Percentiles rank a stretch among this genome's conserved stretches.
Evolutionary conservation across 2,113 vertebrate genomes (phyloP).

Genomic region (Gavia stellata): DNA sequence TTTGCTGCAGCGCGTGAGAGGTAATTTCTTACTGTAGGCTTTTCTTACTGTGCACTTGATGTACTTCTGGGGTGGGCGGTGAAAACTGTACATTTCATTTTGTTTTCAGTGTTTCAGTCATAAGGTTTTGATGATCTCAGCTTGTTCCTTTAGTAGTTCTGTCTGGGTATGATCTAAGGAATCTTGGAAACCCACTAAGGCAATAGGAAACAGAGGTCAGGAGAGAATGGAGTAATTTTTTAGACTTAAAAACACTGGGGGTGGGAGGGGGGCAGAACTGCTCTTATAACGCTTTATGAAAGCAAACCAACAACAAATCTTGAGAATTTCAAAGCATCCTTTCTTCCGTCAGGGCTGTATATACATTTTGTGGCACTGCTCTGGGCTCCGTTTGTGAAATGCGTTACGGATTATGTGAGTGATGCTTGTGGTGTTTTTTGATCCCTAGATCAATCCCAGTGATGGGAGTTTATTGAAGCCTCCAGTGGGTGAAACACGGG

Average conservation of each 20-base stretch:
- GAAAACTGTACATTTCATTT: slow-evolving; percentile 54
- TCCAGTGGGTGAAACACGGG: neutral
- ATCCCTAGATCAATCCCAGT: slow-evolving; percentile 14
- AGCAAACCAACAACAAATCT: slow-evolving; percentile 5
- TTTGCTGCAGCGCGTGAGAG: slow-evolving; percentile 33
- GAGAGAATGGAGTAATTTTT: slow-evolving; percentile 21
- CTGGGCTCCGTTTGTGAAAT: neutral
- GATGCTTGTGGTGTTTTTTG: slow-evolving; percentile 10
- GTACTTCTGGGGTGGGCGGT: slow-evolving; percentile 45
- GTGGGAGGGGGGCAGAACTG: neutral
- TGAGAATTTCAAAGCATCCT: slow-evolving; percentile 24
- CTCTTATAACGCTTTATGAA: neutral
- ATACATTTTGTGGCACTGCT: neutral
- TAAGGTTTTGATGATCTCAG: slow-evolving; percentile 57
- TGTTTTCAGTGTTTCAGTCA: slow-evolving; percentile 41
- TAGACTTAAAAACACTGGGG: slow-evolving; percentile 16
- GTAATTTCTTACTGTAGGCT: slow-evolving; percentile 49
- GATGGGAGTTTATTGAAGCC: slow-evolving; percentile 28
- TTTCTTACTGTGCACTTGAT: slow-evolving; percentile 57
- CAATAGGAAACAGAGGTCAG: slow-evolving; percentile 24
- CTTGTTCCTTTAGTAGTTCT: slow-evolving; percentile 40
- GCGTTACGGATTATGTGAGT: neutral
- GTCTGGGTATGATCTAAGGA: slow-evolving; percentile 48
- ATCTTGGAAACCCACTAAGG: slow-evolving; percentile 10
- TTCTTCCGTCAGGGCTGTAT: neutral